These are phyloP conservation scores for Fregetta grallaria DNA, from an alignment of 2,113 vertebrate species.

Conservation along the genomic window DNA sequence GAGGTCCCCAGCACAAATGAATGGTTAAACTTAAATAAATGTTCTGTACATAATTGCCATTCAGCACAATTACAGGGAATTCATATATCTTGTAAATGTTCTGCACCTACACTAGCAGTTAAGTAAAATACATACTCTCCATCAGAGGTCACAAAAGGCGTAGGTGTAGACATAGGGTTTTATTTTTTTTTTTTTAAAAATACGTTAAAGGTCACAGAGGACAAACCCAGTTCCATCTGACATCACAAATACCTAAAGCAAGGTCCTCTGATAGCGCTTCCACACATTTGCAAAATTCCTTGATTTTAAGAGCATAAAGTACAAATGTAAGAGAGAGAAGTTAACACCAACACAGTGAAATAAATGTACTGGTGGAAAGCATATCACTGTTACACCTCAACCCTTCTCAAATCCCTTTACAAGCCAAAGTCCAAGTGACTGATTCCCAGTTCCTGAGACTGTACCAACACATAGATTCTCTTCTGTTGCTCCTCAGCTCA, in stretches of 20 bases:
- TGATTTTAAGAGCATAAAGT: background rate
- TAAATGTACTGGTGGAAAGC: background rate
- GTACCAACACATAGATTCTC: background rate
- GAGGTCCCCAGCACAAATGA: background rate
- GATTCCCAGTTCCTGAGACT: background rate
- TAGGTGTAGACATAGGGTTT: background rate
- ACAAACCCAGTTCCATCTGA: background rate
- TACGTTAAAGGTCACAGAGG: background rate
- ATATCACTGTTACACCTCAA: background rate
- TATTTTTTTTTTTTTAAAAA: background rate
- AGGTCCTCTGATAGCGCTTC: background rate
- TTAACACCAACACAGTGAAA: background rate
- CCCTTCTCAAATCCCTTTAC: background rate
- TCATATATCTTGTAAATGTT: background rate
- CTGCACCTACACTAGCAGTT: background rate
- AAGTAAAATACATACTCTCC: background rate
- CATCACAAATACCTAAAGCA: background rate
- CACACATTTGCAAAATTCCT: background rate
- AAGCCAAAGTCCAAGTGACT: background rate
- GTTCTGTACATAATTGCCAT: background rate
- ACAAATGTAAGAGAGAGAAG: background rate
- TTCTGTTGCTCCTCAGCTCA: background rate
- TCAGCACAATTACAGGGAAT: background rate
- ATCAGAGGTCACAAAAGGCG: background rate
- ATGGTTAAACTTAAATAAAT: background rate